Conservation (phyloP, 2,113 vertebrate species). For the Rhinolophus ferrumequinum region DNA sequence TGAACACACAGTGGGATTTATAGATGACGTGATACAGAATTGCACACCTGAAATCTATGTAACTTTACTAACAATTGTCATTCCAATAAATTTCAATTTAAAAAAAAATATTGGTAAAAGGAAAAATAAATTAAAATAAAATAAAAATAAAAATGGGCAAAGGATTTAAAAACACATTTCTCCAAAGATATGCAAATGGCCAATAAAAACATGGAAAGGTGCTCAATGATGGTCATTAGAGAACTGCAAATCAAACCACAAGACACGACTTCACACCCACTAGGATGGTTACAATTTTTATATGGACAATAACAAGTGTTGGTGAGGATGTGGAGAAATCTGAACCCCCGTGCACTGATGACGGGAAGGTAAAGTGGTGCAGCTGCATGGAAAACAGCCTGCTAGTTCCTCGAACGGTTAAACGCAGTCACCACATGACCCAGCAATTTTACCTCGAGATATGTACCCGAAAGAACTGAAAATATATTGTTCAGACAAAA, state of each 20-base stretch:
- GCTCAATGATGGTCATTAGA: background rate
- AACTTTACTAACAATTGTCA: too few relatives aligned
- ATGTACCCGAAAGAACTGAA: background rate
- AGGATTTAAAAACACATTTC: background rate
- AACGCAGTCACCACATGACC: background rate
- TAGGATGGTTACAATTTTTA: background rate
- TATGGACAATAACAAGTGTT: background rate
- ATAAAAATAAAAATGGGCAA: background rate
- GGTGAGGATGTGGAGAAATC: background rate
- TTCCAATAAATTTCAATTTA: too few relatives aligned
- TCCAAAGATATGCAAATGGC: background rate
- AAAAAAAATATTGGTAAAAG: too few relatives aligned
- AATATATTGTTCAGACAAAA: background rate
- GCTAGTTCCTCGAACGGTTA: background rate
- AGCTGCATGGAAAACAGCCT: rapidly evolving
- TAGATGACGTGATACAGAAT: too few relatives aligned
- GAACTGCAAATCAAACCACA: background rate
- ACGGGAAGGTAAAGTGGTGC: rapidly evolving
- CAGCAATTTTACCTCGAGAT: background rate
- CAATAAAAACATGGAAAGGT: background rate
- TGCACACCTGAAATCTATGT: too few relatives aligned
- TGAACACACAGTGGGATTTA: too few relatives aligned
- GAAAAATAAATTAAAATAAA: too few relatives aligned
- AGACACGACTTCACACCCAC: background rate
- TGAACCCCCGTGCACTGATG: rapidly evolving